Percentiles rank a stretch among this genome's conserved stretches.
Conservation (phyloP, 2,888 invertebrate species). For the Eremobia ochroleuca region DNA sequence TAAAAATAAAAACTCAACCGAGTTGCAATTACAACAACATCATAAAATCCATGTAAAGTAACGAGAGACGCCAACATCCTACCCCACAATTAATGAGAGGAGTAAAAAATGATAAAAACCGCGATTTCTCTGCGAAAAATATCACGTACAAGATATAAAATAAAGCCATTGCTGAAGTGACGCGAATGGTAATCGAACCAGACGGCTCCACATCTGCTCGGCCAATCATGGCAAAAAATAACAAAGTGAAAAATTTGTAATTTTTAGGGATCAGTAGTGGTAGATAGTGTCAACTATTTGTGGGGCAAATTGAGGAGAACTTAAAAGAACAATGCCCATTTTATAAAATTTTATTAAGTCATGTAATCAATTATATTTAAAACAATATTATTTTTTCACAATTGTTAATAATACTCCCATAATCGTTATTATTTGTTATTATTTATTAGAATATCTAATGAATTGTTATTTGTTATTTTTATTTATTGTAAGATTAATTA, state of each 20-base stretch:
- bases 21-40: conserved; percentile 67
- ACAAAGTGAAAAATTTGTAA: conserved; percentile 79
- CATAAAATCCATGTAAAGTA: conserved; percentile 66
- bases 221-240: conserved; percentile 81
- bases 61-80: conserved; percentile 65
- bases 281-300: conserved; percentile 4
- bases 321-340: too few relatives aligned
- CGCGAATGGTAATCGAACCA: conserved; percentile 85
- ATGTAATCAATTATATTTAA: too few relatives aligned
- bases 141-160: conserved; percentile 84
- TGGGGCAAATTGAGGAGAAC: neutral
- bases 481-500: too few relatives aligned
- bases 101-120: conserved; percentile 72
- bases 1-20: conserved; percentile 49
- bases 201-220: conserved; percentile 86
- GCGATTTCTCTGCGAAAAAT: conserved; percentile 77
- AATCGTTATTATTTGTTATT: too few relatives aligned
- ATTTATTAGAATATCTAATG: too few relatives aligned
- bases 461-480: too few relatives aligned
- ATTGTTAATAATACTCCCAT: too few relatives aligned
- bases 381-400: too few relatives aligned
- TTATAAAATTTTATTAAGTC: too few relatives aligned
- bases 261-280: conserved; percentile 70
- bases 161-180: conserved; percentile 86
- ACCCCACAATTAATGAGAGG: conserved; percentile 67